Base-by-base conservation (phyloP, 2,888 invertebrate species). In the Tachina grossa region DNA sequence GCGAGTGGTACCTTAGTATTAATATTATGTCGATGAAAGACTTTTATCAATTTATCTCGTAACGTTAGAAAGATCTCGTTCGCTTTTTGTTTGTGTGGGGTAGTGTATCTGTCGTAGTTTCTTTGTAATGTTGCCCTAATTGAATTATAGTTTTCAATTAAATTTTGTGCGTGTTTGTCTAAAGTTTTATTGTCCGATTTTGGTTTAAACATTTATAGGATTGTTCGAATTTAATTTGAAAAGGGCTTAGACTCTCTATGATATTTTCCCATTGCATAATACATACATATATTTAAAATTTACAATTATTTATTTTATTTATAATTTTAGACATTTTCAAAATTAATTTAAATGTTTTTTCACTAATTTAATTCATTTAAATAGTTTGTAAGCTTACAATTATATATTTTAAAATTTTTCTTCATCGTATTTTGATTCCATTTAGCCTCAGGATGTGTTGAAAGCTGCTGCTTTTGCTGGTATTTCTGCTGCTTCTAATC, bases 221-320 rank as follows among this genome's bases (percentile, higher is more conserved):
- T 59, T 59, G 39, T 3, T n/a, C 14, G 9, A 59, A 39, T 14
- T 59, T 39, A 39, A 39, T 59, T 59, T 59, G 5, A 14, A 59
- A 39, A 5, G 57, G 57, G 8, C 2, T 39, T 3, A 59, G 8
- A 14, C 57, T 14, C 3, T 59, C 14, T 39, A 59, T 8, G 3
- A 59, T 39, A 57, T 19, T 31, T 57, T 57, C 31, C 11, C 31
- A 57, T 57, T 57, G 31, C 57, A 57, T 53, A 53, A 53, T 53
- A 10, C 19, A 53, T 53, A 16, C 10, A 16, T 10, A 19, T 8
- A 9, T 19, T 53, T 8, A 22, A 22, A 22, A 22, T 22, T 22
- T 22, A 22, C 22, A 22, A 22, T 9, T 9, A 19, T 53, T 57
- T 31, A 3, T 59, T 39, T 11, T 55, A 9, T n/a, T n/a, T n/a